phyloP scores from a whole-genome alignment of 1,140 invertebrate species.

The Hylaeus anthracinus region DNA sequence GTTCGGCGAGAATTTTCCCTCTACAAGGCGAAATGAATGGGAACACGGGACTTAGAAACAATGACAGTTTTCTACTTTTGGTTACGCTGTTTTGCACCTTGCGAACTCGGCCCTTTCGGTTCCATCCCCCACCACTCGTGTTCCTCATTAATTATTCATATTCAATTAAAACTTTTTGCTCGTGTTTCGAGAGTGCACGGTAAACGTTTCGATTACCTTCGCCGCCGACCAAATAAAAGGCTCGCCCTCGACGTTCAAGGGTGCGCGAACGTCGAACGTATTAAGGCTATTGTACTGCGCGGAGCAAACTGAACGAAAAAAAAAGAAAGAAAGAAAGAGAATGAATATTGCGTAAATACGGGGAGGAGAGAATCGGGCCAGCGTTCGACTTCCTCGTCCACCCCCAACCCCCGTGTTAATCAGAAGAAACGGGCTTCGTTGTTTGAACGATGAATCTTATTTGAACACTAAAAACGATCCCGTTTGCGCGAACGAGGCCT shows the following conservation, averaged over 20 bases:
- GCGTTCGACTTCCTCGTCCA: neutral
- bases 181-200: conserved; percentile 51
- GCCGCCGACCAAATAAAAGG: conserved; percentile 43
- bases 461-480: conserved; percentile 6
- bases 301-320: conserved; percentile 17
- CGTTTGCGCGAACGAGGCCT: neutral
- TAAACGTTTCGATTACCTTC: conserved; percentile 54
- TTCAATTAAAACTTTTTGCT: conserved; percentile 61
- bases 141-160: conserved; percentile 60
- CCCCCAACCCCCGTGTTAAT: conserved; percentile 41
- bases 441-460: conserved; percentile 27
- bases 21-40: neutral
- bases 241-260: conserved; percentile 7
- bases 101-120: neutral
- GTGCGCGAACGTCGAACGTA: conserved; percentile 30
- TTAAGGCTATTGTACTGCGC: conserved; percentile 40
- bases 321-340: neutral
- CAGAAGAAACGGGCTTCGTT: conserved; percentile 22
- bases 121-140: neutral
- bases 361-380: neutral
- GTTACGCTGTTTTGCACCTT: conserved; percentile 2
- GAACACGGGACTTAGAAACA: neutral
- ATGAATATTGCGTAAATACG: conserved; percentile 51
- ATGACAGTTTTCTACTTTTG: conserved; percentile 9
- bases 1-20: neutral